phyloP scores from a whole-genome alignment of 2,797 vertebrate genomes.

The Leptodactylus fallax region DNA sequence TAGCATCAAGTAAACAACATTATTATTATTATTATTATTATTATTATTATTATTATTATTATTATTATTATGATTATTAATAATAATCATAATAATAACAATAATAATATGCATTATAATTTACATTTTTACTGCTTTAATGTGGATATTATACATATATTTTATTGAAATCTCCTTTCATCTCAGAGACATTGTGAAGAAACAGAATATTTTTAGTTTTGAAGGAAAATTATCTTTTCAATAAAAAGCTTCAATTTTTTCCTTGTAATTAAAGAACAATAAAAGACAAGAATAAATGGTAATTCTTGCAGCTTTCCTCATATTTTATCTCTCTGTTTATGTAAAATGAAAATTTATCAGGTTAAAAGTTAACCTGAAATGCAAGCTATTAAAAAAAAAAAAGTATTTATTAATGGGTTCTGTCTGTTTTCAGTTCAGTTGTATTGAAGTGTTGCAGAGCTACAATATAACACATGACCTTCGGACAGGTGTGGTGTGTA shows the following conservation, averaged over 20 bases:
- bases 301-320: conserved; percentile 7
- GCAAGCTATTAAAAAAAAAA: not conserved
- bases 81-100: too few species aligned
- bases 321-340: not conserved
- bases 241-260: conserved; percentile 4
- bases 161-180: not conserved
- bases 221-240: conserved; percentile 28
- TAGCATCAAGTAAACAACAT: too few species aligned
- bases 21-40: too few species aligned
- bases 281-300: not conserved
- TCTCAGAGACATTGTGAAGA: conserved; percentile 26
- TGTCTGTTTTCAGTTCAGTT: too few species aligned
- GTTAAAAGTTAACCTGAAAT: not conserved
- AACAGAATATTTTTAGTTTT: conserved; percentile 19
- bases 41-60: too few species aligned
- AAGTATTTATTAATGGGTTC: too few species aligned
- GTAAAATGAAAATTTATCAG: not conserved
- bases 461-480: too few species aligned
- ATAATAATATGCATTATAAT: too few species aligned
- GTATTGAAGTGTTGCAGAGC: too few species aligned
- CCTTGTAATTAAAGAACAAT: conserved; percentile 34
- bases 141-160: not conserved
- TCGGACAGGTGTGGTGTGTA: too few species aligned
- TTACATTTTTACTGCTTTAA: not conserved
- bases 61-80: too few species aligned